These are phyloP conservation scores for Enteromius radiatus DNA, from an alignment of 2,797 vertebrate genomes.

Conservation along the genomic window DNA sequence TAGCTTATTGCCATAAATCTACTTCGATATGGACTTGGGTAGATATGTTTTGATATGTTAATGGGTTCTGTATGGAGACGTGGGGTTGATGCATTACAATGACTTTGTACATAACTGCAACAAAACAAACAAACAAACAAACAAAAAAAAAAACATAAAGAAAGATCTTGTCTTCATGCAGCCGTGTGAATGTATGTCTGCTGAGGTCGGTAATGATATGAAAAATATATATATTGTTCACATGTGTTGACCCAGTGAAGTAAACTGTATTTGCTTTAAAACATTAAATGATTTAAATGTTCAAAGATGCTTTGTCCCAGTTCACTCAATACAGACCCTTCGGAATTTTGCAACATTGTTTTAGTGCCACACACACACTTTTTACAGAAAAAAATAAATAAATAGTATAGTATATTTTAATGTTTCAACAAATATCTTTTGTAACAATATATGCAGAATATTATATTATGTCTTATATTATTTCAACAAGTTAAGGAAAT, in stretches of 20 bases:
- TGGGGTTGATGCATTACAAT: slow-evolving; percentile 66
- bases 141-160: slow-evolving; percentile 59
- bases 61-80: slow-evolving; percentile 68
- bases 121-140: slow-evolving; percentile 52
- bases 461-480: background rate
- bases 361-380: background rate
- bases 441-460: background rate
- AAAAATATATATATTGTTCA: slow-evolving; percentile 74
- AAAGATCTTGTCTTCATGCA: slow-evolving; percentile 72
- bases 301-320: slow-evolving; percentile 71
- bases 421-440: background rate
- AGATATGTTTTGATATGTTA: slow-evolving; percentile 68
- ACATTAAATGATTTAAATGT: slow-evolving; percentile 84
- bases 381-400: background rate
- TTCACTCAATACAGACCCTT: slow-evolving; percentile 64
- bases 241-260: slow-evolving; percentile 83
- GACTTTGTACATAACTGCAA: slow-evolving; percentile 71
- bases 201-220: slow-evolving; percentile 79
- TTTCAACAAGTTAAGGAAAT: background rate
- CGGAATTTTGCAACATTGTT: background rate
- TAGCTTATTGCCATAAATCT: slow-evolving; percentile 74
- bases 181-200: slow-evolving; percentile 82
- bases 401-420: background rate
- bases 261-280: slow-evolving; percentile 83
- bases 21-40: slow-evolving; percentile 61